Evolutionary conservation across 2,888 invertebrate species (phyloP).

Genomic region (Drosophila macrospina): DNA sequence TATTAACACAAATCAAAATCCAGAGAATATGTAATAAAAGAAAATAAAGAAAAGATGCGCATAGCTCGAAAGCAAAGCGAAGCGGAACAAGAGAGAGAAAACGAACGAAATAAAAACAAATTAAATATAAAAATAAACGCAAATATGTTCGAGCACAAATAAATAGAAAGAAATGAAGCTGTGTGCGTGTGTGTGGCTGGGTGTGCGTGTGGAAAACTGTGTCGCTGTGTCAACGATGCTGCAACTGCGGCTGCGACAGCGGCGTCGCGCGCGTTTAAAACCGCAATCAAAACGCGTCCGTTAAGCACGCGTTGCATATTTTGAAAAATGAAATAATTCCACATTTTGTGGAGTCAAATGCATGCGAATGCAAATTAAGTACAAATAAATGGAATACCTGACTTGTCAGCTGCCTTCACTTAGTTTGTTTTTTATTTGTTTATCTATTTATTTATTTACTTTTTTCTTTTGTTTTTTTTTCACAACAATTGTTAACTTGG

Average conservation of each 20-base stretch:
- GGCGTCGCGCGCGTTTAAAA: constrained; percentile 48
- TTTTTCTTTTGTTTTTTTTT: constrained; percentile 1
- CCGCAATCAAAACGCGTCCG: constrained; percentile 44
- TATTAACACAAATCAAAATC: constrained; percentile 60
- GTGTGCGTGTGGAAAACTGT: constrained; percentile 67
- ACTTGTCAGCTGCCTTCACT: constrained; percentile 13
- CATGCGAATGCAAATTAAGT: constrained; percentile 7
- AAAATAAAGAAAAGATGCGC: constrained; percentile 23
- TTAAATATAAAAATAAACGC: constrained; percentile 64
- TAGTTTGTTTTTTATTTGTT: constrained; percentile 18
- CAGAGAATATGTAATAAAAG: constrained; percentile 23
- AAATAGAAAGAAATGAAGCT: constrained; percentile 56
- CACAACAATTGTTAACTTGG: constrained; percentile 26
- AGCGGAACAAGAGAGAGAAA: constrained; percentile 23
- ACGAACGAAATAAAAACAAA: constrained; percentile 71
- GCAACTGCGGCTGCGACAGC: constrained; percentile 31
- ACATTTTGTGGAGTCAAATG: constrained; percentile 4
- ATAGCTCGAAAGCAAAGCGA: constrained; percentile 25
- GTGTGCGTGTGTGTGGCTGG: constrained; percentile 24
- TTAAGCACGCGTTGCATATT: constrained; percentile 40
- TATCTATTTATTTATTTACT: not conserved
- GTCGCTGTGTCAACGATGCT: constrained; percentile 74
- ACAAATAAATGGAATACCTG: constrained; percentile 41
- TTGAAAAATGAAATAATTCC: constrained; percentile 4
- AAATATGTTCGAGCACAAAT: constrained; percentile 37